Evolutionary conservation across 2,888 invertebrate genomes (phyloP).

Genomic region (Cremastinae sp.): DNA sequence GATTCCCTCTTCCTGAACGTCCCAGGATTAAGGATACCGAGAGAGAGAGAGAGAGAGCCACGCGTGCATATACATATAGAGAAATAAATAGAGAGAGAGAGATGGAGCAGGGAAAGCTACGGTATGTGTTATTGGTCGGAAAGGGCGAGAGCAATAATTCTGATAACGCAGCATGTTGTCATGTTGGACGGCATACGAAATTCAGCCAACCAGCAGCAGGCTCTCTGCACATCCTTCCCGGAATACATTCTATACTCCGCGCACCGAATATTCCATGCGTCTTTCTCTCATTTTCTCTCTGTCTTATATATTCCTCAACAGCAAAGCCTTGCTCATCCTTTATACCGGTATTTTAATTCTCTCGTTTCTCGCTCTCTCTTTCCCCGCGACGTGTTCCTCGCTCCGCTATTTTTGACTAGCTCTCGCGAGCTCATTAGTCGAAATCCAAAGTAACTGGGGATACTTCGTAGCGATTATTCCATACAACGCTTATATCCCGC

Average conservation of each 20-base stretch:
- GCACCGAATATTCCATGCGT: no score
- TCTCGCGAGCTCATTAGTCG: no score
- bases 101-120: slow-evolving; percentile 44
- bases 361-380: slow-evolving; percentile 19
- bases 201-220: slow-evolving; percentile 60
- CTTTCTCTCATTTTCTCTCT: slow-evolving; percentile 28
- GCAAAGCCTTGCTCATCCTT: no score
- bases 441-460: no score
- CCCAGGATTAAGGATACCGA: slow-evolving; percentile 6
- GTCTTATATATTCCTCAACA: no score
- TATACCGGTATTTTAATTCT: not conserved
- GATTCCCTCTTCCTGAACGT: slow-evolving; percentile 35
- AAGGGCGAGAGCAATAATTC: slow-evolving; percentile 75
- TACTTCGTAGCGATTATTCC: not conserved
- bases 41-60: slow-evolving; percentile 38
- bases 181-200: slow-evolving; percentile 79
- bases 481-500: not conserved
- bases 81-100: slow-evolving; percentile 37
- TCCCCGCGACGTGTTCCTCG: no score
- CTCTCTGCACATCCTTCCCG: slow-evolving; percentile 51
- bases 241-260: slow-evolving; percentile 63
- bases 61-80: no score
- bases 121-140: slow-evolving; percentile 60
- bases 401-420: not conserved
- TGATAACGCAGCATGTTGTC: slow-evolving; percentile 80